Evolutionary conservation across 1,140 invertebrate genomes (phyloP).

Genomic region (Panulirus ornatus): DNA sequence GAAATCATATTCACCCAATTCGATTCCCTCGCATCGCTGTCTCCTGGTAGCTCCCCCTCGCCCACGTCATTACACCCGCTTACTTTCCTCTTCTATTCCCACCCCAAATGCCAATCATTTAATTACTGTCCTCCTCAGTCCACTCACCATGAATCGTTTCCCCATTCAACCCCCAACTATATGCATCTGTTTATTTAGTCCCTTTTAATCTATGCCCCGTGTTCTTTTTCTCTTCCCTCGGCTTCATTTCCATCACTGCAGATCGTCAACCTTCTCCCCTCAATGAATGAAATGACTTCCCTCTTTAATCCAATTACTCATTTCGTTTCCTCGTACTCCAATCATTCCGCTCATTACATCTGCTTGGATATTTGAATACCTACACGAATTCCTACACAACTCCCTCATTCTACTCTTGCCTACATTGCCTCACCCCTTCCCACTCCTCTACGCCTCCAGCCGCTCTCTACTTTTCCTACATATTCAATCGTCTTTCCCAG

Average conservation of each 20-base stretch:
- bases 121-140: not conserved
- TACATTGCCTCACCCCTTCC: not conserved
- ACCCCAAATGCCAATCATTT: not conserved
- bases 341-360: not conserved
- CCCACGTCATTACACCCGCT: not conserved
- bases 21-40: not conserved
- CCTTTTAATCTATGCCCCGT: not conserved
- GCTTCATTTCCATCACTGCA: no score
- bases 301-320: not conserved
- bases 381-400: not conserved
- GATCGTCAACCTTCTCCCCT: no score
- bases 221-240: not conserved
- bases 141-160: not conserved
- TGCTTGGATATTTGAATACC: not conserved
- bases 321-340: not conserved
- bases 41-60: not conserved
- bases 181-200: not conserved
- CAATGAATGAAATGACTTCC: not conserved
- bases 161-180: not conserved
- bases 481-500: not conserved
- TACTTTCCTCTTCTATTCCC: slow-evolving; percentile 1
- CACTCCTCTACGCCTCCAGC: not conserved
- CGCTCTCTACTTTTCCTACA: not conserved
- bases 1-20: slow-evolving; percentile 19
- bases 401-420: not conserved